A percentile compares a stretch with the other conserved stretches of the same genome.
Evolutionary conservation across 2,888 invertebrate species (phyloP).

Genomic region (Acanthosoma haemorrhoidale): DNA sequence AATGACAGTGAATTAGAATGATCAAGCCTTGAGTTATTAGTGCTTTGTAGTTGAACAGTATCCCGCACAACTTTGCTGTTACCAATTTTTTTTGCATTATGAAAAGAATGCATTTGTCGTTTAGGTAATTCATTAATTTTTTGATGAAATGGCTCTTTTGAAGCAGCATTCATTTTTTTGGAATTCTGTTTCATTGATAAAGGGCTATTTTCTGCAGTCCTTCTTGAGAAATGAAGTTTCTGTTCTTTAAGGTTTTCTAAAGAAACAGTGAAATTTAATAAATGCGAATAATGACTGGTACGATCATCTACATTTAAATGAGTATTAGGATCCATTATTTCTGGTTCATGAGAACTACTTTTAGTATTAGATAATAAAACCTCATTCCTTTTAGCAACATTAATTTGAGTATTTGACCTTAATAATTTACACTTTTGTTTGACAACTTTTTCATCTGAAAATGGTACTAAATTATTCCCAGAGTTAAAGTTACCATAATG

Average conservation of each 20-base stretch:
- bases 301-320: background rate
- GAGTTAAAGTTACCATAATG: constrained; percentile 8
- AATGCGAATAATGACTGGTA: background rate
- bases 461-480: background rate
- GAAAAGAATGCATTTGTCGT: background rate
- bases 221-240: constrained; percentile 1
- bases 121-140: constrained; percentile 2
- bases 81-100: background rate
- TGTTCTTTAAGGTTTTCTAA: background rate
- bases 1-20: background rate
- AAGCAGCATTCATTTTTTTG: background rate
- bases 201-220: background rate
- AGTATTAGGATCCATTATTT: background rate
- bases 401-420: constrained; percentile 34
- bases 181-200: background rate
- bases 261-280: background rate
- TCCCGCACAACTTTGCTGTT: background rate
- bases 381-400: constrained; percentile 30
- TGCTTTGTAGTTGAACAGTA: background rate
- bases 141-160: constrained; percentile 6
- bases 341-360: background rate
- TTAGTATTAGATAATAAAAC: background rate
- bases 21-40: background rate
- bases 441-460: background rate
- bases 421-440: constrained; percentile 29